Conservation (phyloP, 2,113 vertebrate genomes). For the Apodemus sylvaticus region DNA sequence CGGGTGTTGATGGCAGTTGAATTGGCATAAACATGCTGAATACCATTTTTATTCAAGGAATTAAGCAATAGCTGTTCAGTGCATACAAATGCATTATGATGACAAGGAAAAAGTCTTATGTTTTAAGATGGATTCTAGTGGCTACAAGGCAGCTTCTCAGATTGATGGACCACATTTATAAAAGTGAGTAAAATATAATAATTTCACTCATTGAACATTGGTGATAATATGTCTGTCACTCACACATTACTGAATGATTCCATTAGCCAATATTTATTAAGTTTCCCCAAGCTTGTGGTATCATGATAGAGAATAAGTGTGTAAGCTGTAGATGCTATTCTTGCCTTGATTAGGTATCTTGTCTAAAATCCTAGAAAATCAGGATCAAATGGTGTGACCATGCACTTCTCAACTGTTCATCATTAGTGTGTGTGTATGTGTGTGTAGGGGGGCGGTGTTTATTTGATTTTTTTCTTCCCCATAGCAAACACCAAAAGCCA, state of each 20-base stretch:
- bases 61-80: slow-evolving; percentile 62
- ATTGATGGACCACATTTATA: neutral
- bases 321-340: neutral
- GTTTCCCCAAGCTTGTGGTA: neutral
- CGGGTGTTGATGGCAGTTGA: slow-evolving; percentile 69
- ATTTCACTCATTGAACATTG: neutral
- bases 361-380: neutral
- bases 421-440: too few relatives aligned
- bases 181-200: neutral
- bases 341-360: slow-evolving; percentile 27
- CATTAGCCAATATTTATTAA: neutral
- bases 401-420: neutral
- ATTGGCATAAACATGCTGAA: slow-evolving; percentile 78
- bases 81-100: slow-evolving; percentile 75
- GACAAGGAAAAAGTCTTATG: slow-evolving; percentile 41
- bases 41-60: slow-evolving; percentile 78
- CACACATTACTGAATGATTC: neutral
- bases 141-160: slow-evolving; percentile 16
- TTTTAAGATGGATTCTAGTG: slow-evolving; percentile 49
- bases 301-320: neutral
- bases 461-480: neutral
- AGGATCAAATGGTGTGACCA: neutral
- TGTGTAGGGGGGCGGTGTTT: neutral
- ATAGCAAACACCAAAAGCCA: neutral
- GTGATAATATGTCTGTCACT: neutral